Percentiles rank a stretch among this genome's conserved stretches.
These are phyloP conservation scores for Sphenopsis melanotis DNA, from an alignment of 2,797 vertebrate genomes.

Conservation along the genomic window DNA sequence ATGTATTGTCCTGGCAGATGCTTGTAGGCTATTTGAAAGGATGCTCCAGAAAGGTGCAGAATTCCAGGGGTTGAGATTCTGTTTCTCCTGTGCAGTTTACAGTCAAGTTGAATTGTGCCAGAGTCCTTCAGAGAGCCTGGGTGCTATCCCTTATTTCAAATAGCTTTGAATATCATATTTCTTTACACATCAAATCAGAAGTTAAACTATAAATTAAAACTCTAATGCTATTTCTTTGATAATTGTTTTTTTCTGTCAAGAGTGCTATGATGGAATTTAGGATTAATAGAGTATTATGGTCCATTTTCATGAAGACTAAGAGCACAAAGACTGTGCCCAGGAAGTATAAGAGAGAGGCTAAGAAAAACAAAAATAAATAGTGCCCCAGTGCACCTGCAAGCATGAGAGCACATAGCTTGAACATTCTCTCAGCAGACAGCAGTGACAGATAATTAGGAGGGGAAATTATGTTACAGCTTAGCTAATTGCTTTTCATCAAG, in stretches of 20 bases:
- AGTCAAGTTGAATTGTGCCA: neutral
- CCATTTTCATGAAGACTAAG: neutral
- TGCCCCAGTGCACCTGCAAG: neutral
- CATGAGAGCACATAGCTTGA: neutral
- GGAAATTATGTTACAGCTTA: neutral
- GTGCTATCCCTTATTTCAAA: neutral
- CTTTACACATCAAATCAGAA: neutral
- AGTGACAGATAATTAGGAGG: constrained; percentile 6
- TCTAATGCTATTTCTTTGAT: neutral
- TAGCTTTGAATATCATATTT: neutral
- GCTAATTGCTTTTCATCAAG: constrained; percentile 37
- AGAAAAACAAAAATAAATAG: neutral
- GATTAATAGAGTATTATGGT: neutral
- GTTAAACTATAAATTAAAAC: neutral
- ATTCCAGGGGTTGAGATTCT: neutral
- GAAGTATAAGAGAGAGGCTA: neutral
- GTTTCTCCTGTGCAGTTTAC: neutral
- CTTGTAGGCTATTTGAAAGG: neutral
- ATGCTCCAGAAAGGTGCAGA: neutral
- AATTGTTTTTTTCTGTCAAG: neutral
- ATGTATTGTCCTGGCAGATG: fast-evolving
- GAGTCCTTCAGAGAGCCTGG: neutral
- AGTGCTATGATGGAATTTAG: neutral
- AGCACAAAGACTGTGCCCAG: neutral
- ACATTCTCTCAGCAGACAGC: neutral